phyloP scores from a whole-genome alignment of 2,113 vertebrate genomes.

The Platysteira castanea region DNA sequence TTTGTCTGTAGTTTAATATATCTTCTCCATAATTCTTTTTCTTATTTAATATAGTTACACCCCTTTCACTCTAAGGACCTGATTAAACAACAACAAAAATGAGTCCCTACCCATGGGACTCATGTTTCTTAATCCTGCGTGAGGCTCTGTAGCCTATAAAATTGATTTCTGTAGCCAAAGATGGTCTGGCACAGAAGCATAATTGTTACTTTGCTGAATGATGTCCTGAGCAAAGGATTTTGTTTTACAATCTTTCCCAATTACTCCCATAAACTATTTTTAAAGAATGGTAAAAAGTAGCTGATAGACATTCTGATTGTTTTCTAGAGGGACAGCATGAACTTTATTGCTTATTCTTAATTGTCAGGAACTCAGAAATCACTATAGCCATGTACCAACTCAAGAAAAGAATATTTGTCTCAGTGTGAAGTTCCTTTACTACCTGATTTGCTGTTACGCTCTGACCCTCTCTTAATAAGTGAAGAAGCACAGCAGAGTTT shows the following conservation, averaged over 20 bases:
- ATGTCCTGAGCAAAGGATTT: neutral
- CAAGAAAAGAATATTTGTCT: neutral
- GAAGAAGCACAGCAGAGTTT: constrained; percentile 27
- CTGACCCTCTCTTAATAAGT: neutral
- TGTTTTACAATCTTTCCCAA: neutral
- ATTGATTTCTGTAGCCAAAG: neutral
- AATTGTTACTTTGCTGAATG: constrained; percentile 34
- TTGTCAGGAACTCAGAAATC: neutral
- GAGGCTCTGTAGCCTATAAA: constrained; percentile 11
- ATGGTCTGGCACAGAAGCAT: constrained; percentile 11
- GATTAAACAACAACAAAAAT: constrained; percentile 35
- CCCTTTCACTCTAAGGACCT: constrained; percentile 15
- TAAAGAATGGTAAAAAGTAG: neutral
- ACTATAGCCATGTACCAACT: neutral
- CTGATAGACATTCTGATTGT: neutral
- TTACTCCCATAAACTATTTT: neutral
- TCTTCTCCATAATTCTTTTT: constrained; percentile 22
- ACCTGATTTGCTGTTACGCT: neutral
- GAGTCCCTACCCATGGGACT: neutral
- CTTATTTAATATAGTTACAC: constrained; percentile 33
- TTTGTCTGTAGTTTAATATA: constrained; percentile 43
- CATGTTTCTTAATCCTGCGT: neutral
- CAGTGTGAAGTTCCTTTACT: neutral
- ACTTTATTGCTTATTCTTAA: neutral
- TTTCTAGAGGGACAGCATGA: neutral